Evolutionary conservation across 2,113 vertebrate species (phyloP).

Genomic region (Tauraco erythrolophus): DNA sequence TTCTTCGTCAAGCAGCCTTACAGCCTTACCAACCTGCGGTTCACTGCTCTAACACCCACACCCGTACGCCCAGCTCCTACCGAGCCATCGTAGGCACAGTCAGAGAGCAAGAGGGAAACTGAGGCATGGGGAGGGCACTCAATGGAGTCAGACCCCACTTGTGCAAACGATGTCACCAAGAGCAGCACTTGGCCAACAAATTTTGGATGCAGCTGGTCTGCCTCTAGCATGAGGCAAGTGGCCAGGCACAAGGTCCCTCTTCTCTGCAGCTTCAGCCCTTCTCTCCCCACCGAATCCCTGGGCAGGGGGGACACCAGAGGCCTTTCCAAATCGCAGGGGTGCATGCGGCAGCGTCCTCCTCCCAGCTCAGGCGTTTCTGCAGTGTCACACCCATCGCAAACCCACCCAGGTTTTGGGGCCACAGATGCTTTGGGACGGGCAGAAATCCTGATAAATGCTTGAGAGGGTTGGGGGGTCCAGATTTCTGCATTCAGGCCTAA

Average conservation of each 20-base stretch:
- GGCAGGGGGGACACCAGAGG: rapidly evolving
- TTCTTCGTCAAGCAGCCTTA: rapidly evolving
- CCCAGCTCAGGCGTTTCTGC: background rate
- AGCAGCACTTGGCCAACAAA: background rate
- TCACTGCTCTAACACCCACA: background rate
- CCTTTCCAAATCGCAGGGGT: background rate
- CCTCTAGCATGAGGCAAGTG: rapidly evolving
- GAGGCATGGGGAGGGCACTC: background rate
- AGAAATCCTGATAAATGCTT: no score
- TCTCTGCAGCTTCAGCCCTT: background rate
- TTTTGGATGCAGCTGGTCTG: background rate
- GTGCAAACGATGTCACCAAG: background rate
- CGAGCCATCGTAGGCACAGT: rapidly evolving
- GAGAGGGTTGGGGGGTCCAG: no score
- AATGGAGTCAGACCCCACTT: background rate
- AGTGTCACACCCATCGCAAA: background rate
- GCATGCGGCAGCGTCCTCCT: background rate
- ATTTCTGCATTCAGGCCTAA: background rate
- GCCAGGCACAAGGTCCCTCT: rapidly evolving
- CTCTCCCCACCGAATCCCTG: rapidly evolving
- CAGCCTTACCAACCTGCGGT: background rate
- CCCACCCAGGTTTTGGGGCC: background rate
- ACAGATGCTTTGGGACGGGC: background rate
- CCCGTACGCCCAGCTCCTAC: rapidly evolving
- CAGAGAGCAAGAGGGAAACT: background rate